Base-by-base conservation (phyloP, 2,113 vertebrate genomes). In the Pandion haliaetus region DNA sequence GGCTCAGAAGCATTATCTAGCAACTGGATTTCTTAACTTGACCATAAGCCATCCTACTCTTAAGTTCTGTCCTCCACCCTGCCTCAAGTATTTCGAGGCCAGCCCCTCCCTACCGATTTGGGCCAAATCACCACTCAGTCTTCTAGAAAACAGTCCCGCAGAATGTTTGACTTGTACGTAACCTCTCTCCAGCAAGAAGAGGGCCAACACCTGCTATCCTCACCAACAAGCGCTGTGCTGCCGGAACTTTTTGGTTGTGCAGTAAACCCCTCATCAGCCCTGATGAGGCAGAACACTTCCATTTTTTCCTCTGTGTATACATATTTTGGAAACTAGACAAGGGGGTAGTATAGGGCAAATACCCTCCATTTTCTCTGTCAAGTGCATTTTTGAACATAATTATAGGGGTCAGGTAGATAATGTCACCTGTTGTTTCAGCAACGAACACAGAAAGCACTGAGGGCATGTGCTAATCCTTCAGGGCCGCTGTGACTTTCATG, bases 241-340 rank as follows among this genome's bases (percentile, higher is more conserved):
- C 10, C 23, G 0, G 14, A 28, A 29, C 49, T 6, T 3, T 5
- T 5, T 3, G 8, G 31, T 26, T 31, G 61, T 8, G 5, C 28
- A 13, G 45, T 0, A 17, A 52, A 17, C 19, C 73, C 54, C 77
- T 24, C 47, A 14, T 5, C 84, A 73, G 77, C 78, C 57, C 61
- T 7, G 24, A n/a, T 0, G 1, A 63, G 32, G 13, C 2, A 52
- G 42, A 44, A 24, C 0, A 4, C 28, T n/a, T 10, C 32, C 18
- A 4, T 47, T 19, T 8, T 14, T 13, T 6, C 8, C 58, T 44
- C 77, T 10, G 44, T 3, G 21, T 1, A 12, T 0, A 11, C 2
- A 3, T 0, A 6, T 4, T 36, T 6, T 44, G 19, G 45, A n/a
- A 93, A 34, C 6, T 0, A 36, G 15, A 34, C 55, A 44, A 31